Conservation (phyloP, 2,888 invertebrate species). For the Mamestra brassicae region DNA sequence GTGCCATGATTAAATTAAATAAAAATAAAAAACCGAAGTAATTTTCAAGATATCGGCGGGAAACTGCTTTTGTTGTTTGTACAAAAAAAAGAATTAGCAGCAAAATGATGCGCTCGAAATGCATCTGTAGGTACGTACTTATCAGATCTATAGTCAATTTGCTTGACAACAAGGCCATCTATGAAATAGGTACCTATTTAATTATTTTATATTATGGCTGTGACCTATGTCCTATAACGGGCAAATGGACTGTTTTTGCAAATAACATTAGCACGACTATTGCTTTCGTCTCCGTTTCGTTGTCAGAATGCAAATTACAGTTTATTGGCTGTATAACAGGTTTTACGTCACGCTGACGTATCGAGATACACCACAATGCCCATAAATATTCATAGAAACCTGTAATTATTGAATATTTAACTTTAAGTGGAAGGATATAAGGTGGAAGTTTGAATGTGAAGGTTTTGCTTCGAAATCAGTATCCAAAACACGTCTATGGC, state of each 20-base stretch:
- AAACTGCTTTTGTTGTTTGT: background rate
- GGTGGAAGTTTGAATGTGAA: constrained; percentile 44
- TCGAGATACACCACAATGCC: constrained; percentile 47
- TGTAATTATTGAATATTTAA: constrained; percentile 24
- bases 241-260: constrained; percentile 22
- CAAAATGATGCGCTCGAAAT: background rate
- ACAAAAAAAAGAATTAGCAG: background rate
- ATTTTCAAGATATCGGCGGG: background rate
- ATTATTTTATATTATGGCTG: background rate
- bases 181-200: background rate
- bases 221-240: background rate
- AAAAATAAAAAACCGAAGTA: background rate
- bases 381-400: constrained; percentile 58
- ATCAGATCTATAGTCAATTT: background rate
- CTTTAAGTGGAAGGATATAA: constrained; percentile 45
- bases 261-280: constrained; percentile 19
- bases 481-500: constrained; percentile 65
- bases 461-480: constrained; percentile 51
- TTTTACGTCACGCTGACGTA: constrained; percentile 64
- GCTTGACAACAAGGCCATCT: background rate
- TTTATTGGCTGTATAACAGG: constrained; percentile 56
- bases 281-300: constrained; percentile 30
- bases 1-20: background rate
- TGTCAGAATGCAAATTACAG: constrained; percentile 44
- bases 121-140: background rate